Evolutionary conservation across 2,888 invertebrate genomes (phyloP).

Genomic region (Malacosoma neustria): DNA sequence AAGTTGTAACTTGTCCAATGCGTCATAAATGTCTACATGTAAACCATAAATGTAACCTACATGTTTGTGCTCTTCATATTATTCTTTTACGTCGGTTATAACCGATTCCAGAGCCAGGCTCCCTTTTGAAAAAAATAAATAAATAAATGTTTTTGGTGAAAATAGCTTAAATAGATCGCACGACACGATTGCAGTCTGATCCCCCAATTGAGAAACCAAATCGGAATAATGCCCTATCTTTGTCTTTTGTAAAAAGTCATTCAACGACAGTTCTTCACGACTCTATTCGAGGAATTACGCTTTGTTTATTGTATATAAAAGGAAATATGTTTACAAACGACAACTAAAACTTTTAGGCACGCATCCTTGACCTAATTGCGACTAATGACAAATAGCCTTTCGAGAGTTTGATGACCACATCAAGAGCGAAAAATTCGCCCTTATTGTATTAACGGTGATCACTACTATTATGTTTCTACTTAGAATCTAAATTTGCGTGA

Average conservation of each 20-base stretch:
- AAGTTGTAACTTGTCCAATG: constrained; percentile 8
- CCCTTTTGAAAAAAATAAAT: too few species aligned
- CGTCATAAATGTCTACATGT: too few species aligned
- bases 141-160: too few species aligned
- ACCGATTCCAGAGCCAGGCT: constrained; percentile 6
- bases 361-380: background rate
- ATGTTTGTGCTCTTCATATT: constrained; percentile 7
- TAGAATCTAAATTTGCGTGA: background rate
- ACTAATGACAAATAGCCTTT: background rate
- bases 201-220: too few species aligned
- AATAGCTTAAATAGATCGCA: too few species aligned
- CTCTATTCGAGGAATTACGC: constrained; percentile 12
- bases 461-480: background rate
- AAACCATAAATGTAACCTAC: too few species aligned
- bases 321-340: background rate
- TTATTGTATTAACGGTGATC: background rate
- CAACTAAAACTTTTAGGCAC: background rate
- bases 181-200: too few species aligned
- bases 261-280: constrained; percentile 17
- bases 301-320: background rate
- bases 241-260: too few species aligned
- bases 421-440: background rate
- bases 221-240: too few species aligned
- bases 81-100: constrained; percentile 17
- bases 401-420: background rate